Evolutionary conservation across 2,797 vertebrate genomes (phyloP), one percentile per base, ranked within the genome.

Genomic region (Lithobates pipiens): DNA sequence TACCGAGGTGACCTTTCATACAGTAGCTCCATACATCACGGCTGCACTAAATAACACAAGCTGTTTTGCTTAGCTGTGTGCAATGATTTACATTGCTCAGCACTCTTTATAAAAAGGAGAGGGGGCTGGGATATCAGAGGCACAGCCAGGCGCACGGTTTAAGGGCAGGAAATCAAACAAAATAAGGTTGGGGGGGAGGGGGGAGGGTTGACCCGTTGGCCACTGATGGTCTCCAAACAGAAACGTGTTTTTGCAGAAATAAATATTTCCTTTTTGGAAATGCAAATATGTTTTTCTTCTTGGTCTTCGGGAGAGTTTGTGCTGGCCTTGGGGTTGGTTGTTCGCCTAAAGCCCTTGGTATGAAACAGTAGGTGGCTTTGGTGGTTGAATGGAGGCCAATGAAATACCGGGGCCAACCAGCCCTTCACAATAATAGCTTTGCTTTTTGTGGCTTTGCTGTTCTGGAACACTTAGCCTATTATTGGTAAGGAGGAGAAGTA

Each of bases 41-140:
- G 81, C 86, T 44, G 81, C 86, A 87, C 86, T 87, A 87, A 87
- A 87, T 87, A 87, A 87, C 86, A 80, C 86, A 87, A 83, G 86
- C 86, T 87, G 86, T 87, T 87, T 87, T 87, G 86, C 86, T 87
- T 87, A 87, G 86, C 86, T 87, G 80, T 87, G 86, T 87, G 86
- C 78, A 87, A 87, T 87, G 86, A 87, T 87, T 87, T 87, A 87
- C 86, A 87, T 87, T 79, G 86, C 86, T 87, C 86, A 87, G 86
- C 86, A 87, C 86, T 87, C 81, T 84, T 83, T 83, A 73, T 82
- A 86, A 86, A 70, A 57, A 39, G 29, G 8, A 46, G 15, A 13
- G 50, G 68, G 77, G 50, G 36, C 61, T 63, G 85, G 76, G 70
- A 86, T 83, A 80, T 83, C 76, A 76, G 76, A 84, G 81, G 71